These are phyloP conservation scores for Tyrannus savana DNA, from an alignment of 2,113 vertebrate genomes.

Conservation along the genomic window DNA sequence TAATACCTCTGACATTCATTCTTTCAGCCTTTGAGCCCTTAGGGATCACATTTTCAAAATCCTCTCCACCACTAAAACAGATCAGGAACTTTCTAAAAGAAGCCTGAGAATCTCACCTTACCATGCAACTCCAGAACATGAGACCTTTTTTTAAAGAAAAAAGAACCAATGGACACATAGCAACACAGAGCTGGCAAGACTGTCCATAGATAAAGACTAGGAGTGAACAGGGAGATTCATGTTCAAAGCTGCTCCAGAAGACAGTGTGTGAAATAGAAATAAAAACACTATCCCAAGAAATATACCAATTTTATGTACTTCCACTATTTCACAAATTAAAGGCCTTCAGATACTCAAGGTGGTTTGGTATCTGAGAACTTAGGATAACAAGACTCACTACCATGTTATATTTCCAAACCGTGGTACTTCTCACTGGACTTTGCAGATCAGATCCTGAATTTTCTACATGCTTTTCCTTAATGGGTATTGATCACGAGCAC, in stretches of 20 bases:
- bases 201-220: background rate
- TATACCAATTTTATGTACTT: background rate
- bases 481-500: constrained; percentile 30
- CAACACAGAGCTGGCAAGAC: background rate
- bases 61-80: background rate
- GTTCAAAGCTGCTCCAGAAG: background rate
- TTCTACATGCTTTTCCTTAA: constrained; percentile 18
- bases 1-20: background rate
- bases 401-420: background rate
- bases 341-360: background rate
- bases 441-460: background rate
- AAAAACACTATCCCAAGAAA: background rate
- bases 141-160: background rate
- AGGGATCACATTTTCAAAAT: background rate
- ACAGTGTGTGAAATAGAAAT: background rate
- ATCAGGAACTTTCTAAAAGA: background rate
- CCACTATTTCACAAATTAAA: background rate
- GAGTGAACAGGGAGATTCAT: background rate
- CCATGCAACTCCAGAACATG: background rate
- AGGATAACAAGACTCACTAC: background rate
- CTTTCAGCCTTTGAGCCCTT: background rate
- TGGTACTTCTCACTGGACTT: background rate
- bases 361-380: background rate
- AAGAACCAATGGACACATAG: background rate
- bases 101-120: background rate